Evolutionary conservation across 2,888 invertebrate genomes (phyloP).

Genomic region (Polydrusus pterygomalis): DNA sequence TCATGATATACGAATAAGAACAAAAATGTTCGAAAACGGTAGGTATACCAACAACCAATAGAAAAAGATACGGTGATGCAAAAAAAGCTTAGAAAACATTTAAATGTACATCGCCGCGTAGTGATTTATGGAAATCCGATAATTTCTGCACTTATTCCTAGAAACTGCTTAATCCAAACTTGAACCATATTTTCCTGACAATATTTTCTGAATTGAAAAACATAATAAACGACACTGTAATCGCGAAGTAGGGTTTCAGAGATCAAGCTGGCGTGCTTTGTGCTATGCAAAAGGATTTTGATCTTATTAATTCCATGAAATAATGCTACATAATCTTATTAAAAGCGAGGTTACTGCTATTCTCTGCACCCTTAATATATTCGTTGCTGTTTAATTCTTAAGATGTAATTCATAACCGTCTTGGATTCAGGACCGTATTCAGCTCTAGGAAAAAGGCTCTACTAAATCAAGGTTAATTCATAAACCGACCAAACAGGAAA

Average conservation of each 20-base stretch:
- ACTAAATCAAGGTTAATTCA: no score
- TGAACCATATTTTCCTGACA: slow-evolving; percentile 12
- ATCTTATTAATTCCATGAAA: slow-evolving; percentile 85
- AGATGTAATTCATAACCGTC: slow-evolving; percentile 64
- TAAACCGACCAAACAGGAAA: no score
- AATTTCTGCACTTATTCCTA: neutral
- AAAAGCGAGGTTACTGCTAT: slow-evolving; percentile 81
- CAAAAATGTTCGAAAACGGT: no score
- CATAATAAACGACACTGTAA: slow-evolving; percentile 52
- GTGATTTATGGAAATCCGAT: neutral
- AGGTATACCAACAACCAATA: no score
- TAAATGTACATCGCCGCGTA: no score
- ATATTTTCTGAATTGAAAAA: slow-evolving; percentile 44
- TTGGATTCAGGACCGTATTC: slow-evolving; percentile 30
- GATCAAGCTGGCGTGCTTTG: slow-evolving; percentile 70
- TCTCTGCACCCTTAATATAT: slow-evolving; percentile 73
- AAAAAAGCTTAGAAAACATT: no score
- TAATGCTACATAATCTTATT: slow-evolving; percentile 86
- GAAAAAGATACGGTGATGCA: no score
- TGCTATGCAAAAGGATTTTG: slow-evolving; percentile 75
- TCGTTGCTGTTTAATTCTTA: slow-evolving; percentile 72
- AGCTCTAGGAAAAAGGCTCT: no score
- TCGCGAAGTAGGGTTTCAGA: slow-evolving; percentile 43
- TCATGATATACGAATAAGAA: no score
- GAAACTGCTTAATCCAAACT: slow-evolving; percentile 12